Percentiles rank a stretch among this genome's conserved stretches.
Conservation (phyloP, 2,797 vertebrate species). For the Delichon dasypus region DNA sequence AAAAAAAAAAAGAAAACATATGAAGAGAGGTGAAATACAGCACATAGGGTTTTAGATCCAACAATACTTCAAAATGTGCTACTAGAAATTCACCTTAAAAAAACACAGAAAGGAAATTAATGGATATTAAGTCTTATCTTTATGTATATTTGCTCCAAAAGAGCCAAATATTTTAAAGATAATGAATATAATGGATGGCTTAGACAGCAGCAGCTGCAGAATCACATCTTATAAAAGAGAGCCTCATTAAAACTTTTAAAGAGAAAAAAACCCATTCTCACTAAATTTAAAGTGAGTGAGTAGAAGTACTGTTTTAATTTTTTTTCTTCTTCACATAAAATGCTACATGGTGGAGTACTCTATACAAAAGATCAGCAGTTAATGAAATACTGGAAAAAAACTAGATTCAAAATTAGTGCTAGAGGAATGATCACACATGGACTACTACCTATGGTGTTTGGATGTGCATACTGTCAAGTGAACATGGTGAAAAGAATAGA, state of each 20-base stretch:
- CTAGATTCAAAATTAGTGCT: background rate
- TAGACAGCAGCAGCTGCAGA: background rate
- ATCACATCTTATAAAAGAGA: background rate
- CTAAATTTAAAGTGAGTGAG: background rate
- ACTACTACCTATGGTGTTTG: background rate
- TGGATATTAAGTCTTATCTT: background rate
- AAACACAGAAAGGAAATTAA: background rate
- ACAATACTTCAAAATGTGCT: background rate
- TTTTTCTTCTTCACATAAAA: background rate
- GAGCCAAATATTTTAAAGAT: background rate
- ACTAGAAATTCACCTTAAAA: background rate
- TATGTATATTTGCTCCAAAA: background rate
- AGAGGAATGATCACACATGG: background rate
- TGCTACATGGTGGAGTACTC: background rate
- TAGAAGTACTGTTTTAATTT: background rate
- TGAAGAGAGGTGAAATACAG: background rate
- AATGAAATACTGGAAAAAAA: background rate
- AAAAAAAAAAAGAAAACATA: constrained; percentile 14
- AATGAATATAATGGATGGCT: constrained; percentile 39
- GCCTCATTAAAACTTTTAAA: background rate
- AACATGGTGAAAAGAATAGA: background rate
- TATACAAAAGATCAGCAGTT: background rate
- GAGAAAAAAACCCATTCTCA: background rate
- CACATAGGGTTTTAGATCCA: background rate
- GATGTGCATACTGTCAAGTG: accelerated